Base-by-base conservation (phyloP, 1,140 invertebrate species). In the Gonatopus flavifemur region DNA sequence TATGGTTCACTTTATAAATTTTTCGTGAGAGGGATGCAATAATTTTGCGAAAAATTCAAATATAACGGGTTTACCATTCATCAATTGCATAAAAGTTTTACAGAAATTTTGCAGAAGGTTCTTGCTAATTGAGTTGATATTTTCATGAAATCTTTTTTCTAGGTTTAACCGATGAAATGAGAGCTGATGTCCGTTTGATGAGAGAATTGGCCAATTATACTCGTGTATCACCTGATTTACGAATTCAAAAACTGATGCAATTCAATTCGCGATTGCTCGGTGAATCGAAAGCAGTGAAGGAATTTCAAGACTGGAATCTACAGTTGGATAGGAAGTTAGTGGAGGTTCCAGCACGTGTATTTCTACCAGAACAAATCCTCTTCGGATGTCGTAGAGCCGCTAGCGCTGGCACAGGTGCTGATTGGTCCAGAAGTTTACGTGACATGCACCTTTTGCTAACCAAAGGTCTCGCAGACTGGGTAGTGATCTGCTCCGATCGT, bases 381-480 rank as follows among this genome's bases (percentile, higher is more conserved):
- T 80, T 84, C 33, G 79, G 75, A 0, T 49, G 59, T 1, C 50
- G 70, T 5, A 39, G 13, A 7, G 35, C 49, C 30, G 63, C 55
- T 3, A 22, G n/a, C 5, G 37, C 57, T 0, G 57, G 53, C 1
- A 2, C 31, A 1, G 30, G 78, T 18, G 84, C 82, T 0, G 85
- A 89, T 31, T 90, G 88, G 87, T 85, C 85, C 0, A 74, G 66
- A 13, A 70, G 78, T 1, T 74, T 90, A 36, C 68, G 84, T 36
- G 67, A 66, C 31, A 69, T 69, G 16, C 24, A 59, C 0, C 80
- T 83, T 74, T 76, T 76, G 9, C 54, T 25, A 0, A 22, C 50
- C 2, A 15, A 13, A 4, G 1, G 25, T n/a, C 20, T 76, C 5
- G 16, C 0, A 0, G 7, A 69, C 0, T 76, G 72, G 72, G 16